Base-by-base conservation (phyloP, 2,888 invertebrate species). In the Cheilosia impressa region DNA sequence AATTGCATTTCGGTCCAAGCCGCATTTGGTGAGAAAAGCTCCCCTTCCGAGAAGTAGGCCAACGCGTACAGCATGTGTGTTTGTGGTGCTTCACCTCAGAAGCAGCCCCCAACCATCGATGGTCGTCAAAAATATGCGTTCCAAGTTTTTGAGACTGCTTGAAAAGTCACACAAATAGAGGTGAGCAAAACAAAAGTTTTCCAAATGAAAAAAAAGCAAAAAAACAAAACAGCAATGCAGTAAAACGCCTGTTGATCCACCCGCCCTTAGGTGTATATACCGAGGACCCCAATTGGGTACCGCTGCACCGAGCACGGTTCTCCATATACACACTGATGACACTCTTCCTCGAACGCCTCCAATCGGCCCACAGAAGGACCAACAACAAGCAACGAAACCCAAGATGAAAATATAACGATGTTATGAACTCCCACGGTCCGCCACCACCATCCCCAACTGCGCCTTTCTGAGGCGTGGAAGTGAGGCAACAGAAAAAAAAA, bases 201-300 rank as follows among this genome's bases (percentile, higher is more conserved):
- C 2, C 19, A 1, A 19, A 53, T 62, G 6, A 6, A 27, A 27
- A 27, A n/a, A 19, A 27, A 7, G 1, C 6, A 6, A 6, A 6
- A 27, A 27, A 43, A 50, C 34, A 77, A 27, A 27, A 27, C 88
- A 77, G 87, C 88, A 88, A 87, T 88, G 88, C 88, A 88, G 87
- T 88, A 87, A 88, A 88, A 87, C 66, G 88, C 88, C 88, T 88
- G 88, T 88, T 88, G 88, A 88, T 87, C 84, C 55, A 19, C 9
- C 45, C 22, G 15, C 53, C 27, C 5, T 22, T 31, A 69, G 9
- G 50, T 34, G 50, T n/a, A 66, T n/a, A 55, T 43, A 45, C 45
- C n/a, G 22, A 31, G 19, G 60, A 60, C 41, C 50, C n/a, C 47
- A 22, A 19, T 22, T 24, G 45, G 50, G 68, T 77, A 53, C 77